Base-by-base conservation (phyloP, 2,888 invertebrate species). In the Pseudolycoriella hygida region DNA sequence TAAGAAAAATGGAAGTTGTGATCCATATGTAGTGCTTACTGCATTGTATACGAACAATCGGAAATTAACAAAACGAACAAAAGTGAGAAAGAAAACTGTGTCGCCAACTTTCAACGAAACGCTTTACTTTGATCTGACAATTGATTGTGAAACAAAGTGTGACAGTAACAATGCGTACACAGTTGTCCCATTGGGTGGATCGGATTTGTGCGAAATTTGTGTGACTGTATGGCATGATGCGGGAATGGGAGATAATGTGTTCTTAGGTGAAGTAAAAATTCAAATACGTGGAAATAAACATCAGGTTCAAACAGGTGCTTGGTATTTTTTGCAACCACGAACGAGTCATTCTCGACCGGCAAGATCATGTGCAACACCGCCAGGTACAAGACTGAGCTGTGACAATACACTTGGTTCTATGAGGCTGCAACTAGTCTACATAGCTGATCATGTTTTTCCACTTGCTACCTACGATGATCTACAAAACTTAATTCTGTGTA, bases 31-130 rank as follows among this genome's bases (percentile, higher is more conserved):
- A 52, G 73, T 80, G 53, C 79, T 87, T 57, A 79, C 82, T 43
- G 79, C 86, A 47, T 71, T 77, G 49, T 84, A 84, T 65, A 78
- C 82, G 49, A 87, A 86, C 66, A 81, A 80, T 49, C 80, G 84
- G 60, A 74, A 78, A 66, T 76, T 83, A 55, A 72, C 78, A 53
- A 80, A 80, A 62, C 75, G 84, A 59, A 89, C 90, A 31, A 86
- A 85, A 66, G 80, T 83, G 50, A 80, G 78, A 62, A 90, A 88
- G 70, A 92, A 90, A 72, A 90, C 89, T 44, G 80, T 83, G 51
- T 82, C 82, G 60, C 90, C 92, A 12, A 79, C 81, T 59, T 92
- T 85, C 64, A 86, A 89, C 58, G 90, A 92, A 67, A 76, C 78
- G 51, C 84, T 90, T 66, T 74, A 77, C 59, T 90, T 90, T 64